Conservation (phyloP, 1,140 invertebrate species). For the Drosophila oshimai region DNA sequence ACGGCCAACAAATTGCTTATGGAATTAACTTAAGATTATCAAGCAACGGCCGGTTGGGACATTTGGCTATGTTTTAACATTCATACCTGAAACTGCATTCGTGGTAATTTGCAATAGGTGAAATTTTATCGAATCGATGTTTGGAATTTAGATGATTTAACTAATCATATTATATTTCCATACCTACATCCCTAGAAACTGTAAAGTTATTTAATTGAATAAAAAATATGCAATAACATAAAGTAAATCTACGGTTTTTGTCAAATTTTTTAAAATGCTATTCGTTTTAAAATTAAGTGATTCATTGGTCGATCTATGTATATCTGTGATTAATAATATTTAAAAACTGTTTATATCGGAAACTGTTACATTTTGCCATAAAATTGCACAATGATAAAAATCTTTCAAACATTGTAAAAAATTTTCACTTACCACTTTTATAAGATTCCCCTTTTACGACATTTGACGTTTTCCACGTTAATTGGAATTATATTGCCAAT, state of each 20-base stretch:
- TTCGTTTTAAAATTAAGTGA: no score
- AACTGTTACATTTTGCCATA: not conserved
- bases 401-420: not conserved
- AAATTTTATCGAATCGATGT: not conserved
- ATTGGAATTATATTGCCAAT: constrained; percentile 73
- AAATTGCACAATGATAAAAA: not conserved
- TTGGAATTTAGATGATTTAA: not conserved
- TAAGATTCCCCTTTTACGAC: constrained; percentile 22
- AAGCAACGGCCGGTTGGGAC: constrained; percentile 7
- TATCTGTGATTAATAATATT: no score
- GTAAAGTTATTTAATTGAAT: no score
- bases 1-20: constrained; percentile 49
- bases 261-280: no score
- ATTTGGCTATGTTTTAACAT: not conserved
- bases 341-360: no score
- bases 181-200: no score
- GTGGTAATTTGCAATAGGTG: not conserved
- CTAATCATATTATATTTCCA: not conserved
- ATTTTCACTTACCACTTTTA: constrained; percentile 23
- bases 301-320: no score
- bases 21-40: constrained; percentile 33
- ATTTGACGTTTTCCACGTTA: constrained; percentile 52
- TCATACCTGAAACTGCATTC: not conserved
- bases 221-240: no score
- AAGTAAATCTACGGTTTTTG: no score